These are phyloP conservation scores for Torymus aiolomorphi DNA, from an alignment of 2,888 invertebrate species.

Conservation along the genomic window DNA sequence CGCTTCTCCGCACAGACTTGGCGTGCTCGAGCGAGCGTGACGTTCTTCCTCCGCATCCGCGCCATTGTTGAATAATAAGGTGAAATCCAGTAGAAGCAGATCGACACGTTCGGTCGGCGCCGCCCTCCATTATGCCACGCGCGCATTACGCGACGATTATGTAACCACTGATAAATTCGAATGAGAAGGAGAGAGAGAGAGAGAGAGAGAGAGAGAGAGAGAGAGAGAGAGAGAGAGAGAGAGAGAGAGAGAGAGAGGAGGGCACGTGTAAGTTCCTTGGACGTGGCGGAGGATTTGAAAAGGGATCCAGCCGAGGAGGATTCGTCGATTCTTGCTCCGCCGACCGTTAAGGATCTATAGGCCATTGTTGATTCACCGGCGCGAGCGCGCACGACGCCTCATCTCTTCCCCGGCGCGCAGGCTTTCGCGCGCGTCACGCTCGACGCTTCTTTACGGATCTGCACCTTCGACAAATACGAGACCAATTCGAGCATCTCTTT, in stretches of 20 bases:
- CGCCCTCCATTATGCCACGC: not conserved
- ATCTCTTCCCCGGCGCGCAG: too few species aligned
- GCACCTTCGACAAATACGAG: slow-evolving; percentile 39
- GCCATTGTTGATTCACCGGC: slow-evolving; percentile 33
- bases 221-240: too few species aligned
- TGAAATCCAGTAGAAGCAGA: slow-evolving; percentile 43
- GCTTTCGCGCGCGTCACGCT: too few species aligned
- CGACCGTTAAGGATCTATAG: slow-evolving; percentile 39
- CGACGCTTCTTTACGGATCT: slow-evolving; percentile 54
- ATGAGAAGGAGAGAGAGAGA: slow-evolving; percentile 10
- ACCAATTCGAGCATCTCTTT: slow-evolving; percentile 4
- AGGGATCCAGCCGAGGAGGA: slow-evolving; percentile 11
- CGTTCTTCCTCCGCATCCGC: not conserved
- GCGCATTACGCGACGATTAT: slow-evolving; percentile 46
- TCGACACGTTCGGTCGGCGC: slow-evolving; percentile 17
- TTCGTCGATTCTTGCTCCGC: slow-evolving; percentile 39
- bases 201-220: not conserved
- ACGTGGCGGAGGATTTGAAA: not conserved
- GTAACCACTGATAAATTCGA: slow-evolving; percentile 43
- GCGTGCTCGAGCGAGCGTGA: slow-evolving; percentile 3
- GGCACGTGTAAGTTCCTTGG: not conserved
- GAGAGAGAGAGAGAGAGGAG: too few species aligned
- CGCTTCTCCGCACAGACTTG: not conserved
- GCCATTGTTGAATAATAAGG: slow-evolving; percentile 47
- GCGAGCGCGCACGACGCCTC: too few species aligned